phyloP scores from a whole-genome alignment of 1,140 invertebrate genomes.

The Pteromalus puparum region DNA sequence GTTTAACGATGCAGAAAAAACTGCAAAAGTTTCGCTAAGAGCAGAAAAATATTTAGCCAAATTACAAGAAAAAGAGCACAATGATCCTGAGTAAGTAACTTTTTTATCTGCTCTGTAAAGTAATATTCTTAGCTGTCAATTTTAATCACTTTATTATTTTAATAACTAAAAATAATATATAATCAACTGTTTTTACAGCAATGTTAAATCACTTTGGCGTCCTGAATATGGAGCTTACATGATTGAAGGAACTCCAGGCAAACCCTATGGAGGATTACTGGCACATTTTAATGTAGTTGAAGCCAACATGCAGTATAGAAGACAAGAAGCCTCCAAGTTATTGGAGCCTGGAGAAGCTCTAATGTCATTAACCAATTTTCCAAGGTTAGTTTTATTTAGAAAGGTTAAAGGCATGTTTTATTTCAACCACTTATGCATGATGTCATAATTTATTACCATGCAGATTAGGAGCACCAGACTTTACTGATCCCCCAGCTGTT shows the following conservation, averaged over 20 bases:
- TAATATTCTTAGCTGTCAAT: slow-evolving; percentile 7
- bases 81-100: slow-evolving; percentile 84
- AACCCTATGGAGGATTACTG: slow-evolving; percentile 93
- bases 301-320: slow-evolving; percentile 94
- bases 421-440: slow-evolving; percentile 53
- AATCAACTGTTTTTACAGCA: slow-evolving; percentile 67
- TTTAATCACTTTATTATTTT: background rate
- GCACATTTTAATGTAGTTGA: slow-evolving; percentile 99
- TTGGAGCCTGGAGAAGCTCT: slow-evolving; percentile 89
- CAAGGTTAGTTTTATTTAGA: slow-evolving; percentile 78
- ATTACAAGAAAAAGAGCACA: slow-evolving; percentile 89
- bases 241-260: slow-evolving; percentile 99
- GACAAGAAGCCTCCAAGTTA: slow-evolving; percentile 89
- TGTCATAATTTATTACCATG: slow-evolving; percentile 42
- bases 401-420: slow-evolving; percentile 33
- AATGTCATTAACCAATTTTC: slow-evolving; percentile 94
- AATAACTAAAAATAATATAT: slow-evolving; percentile 11
- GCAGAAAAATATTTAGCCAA: slow-evolving; percentile 86
- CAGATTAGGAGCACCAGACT: slow-evolving; percentile 91
- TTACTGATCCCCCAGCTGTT: slow-evolving; percentile 87
- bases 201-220: slow-evolving; percentile 93
- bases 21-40: slow-evolving; percentile 88
- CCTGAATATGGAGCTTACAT: slow-evolving; percentile 99
- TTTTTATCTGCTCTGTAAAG: background rate
- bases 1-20: slow-evolving; percentile 92